Base-by-base conservation (phyloP, 1,140 invertebrate species). In the Musca domestica region DNA sequence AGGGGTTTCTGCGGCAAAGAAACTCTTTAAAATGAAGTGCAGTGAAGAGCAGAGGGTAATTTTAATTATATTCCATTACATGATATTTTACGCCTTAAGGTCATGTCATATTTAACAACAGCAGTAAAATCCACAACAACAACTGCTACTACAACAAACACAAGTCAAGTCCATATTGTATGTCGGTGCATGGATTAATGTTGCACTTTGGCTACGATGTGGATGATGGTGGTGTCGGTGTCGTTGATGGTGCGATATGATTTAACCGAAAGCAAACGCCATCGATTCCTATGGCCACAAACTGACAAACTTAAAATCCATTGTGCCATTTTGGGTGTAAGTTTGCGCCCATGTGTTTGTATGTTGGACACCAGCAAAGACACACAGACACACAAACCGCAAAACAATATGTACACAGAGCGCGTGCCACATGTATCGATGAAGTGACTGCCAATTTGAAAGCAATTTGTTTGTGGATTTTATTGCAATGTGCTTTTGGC, bases 31-130 rank as follows among this genome's bases (percentile, higher is more conserved):
- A n/a, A n/a, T 6, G 51, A 52, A 52, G 34, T 41, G 34, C 4
- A 41, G 2, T 41, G 34, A 41, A 41, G 34, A 22, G 20, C 48
- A 51, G 48, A 51, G 48, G 20, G 48, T 65, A 51, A 65, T 65
- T 65, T 41, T 65, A 65, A 65, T 65, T 65, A 65, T 51, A 49
- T 65, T 65, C 64, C 64, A 65, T 65, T 65, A 65, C 64, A 65
- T 61, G 56, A 61, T 65, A 65, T 23, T 65, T 65, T 65, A 51
- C 56, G 56, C 56, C 64, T 65, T 30, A 46, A 65, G 64, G 64
- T 65, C 64, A 65, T 65, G 64, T 65, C 64, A 65, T 65, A 49
- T 65, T 41, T 61, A 61, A 61, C 56, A 61, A 30, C 27, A 30
- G 5, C 56, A 34, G 17, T n/a, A 34, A 19, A 19, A 17, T 6